These are phyloP conservation scores for Acipenser transmontanus DNA, from an alignment of 2,797 vertebrate genomes.

Conservation along the genomic window DNA sequence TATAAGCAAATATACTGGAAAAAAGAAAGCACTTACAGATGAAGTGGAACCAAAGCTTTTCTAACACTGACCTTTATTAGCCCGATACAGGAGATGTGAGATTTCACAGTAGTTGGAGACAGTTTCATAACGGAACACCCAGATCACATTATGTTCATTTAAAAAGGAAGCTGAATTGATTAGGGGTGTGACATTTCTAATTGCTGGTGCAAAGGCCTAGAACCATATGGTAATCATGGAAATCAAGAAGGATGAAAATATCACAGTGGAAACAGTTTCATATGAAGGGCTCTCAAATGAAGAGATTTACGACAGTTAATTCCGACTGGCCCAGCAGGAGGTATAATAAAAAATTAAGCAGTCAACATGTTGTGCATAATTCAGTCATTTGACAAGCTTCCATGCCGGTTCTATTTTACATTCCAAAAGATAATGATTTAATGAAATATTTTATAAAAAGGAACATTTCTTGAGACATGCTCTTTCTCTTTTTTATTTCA, in stretches of 20 bases:
- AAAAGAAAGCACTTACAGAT: slow-evolving; percentile 16
- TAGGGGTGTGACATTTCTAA: slow-evolving; percentile 29
- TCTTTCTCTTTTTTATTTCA: not conserved
- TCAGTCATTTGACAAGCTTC: slow-evolving; percentile 3
- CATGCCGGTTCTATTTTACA: not conserved
- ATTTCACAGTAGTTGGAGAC: slow-evolving; percentile 36
- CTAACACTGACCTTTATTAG: slow-evolving; percentile 36
- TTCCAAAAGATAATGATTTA: slow-evolving; percentile 10
- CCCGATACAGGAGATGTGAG: slow-evolving; percentile 16
- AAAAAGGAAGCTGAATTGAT: slow-evolving; percentile 20
- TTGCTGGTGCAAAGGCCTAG: slow-evolving; percentile 9
- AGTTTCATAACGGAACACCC: slow-evolving; percentile 32
- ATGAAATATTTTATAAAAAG: slow-evolving; percentile 3
- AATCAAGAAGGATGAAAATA: slow-evolving; percentile 32
- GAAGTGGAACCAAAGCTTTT: not conserved
- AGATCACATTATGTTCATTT: slow-evolving; percentile 25
- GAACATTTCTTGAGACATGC: not conserved
- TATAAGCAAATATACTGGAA: not conserved
- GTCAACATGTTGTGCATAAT: slow-evolving; percentile 29
- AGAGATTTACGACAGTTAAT: slow-evolving; percentile 33
- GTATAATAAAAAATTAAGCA: slow-evolving; percentile 41
- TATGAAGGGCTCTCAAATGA: slow-evolving; percentile 33
- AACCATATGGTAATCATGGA: slow-evolving; percentile 25
- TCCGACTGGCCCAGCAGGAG: slow-evolving; percentile 35
- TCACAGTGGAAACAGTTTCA: slow-evolving; percentile 17